Base-by-base conservation (phyloP, 1,140 invertebrate species). In the Laupala kohalensis region DNA sequence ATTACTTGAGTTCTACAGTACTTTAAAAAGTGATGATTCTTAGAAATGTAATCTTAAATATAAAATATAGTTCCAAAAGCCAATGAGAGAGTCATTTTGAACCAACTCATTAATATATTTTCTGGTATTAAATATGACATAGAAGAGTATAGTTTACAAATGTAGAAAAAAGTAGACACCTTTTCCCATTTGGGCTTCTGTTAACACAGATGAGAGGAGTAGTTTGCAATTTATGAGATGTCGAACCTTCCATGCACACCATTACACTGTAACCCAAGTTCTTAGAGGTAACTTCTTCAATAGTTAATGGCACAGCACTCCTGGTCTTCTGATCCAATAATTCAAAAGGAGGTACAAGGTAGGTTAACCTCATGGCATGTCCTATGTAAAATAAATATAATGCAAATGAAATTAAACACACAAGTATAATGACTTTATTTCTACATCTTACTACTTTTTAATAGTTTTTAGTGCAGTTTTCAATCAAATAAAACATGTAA, bases 291-390 rank as follows among this genome's bases (percentile, higher is more conserved):
- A 92, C 86, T 71, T 84, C 83, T 75, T 94, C 92, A 23, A 88
- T 83, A 70, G 88, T 92, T 71, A 95, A 82, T 19, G 88, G 86
- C 77, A 92, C 86, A 19, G 89, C 85, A n/a, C 86, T 86, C 76
- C 88, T 88, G 72, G 84, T 86, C 73, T 89, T 88, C 71, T 87
- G 84, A 81, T 96, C 90, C 74, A 96, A 83, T 23, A 97, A 83
- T 79, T 97, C 94, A 79, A 96, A 97, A 0, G 94, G 94, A n/a
- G 93, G 92, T 24, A 97, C 92, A 79, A 97, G 97, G 80, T 96
- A 98, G 0, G 93, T 96, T 15, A 98, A 80, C 76, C 92, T 92
- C 91, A 97, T 94, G 0, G 95, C 91, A 79, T 96, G 93, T 37
- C 94, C 89, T 90, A 53, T 53, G 9, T 53, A 13, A 53, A 53